Evolutionary conservation across 2,797 vertebrate genomes (phyloP).

Genomic region (Mormyrops boulengeri): DNA sequence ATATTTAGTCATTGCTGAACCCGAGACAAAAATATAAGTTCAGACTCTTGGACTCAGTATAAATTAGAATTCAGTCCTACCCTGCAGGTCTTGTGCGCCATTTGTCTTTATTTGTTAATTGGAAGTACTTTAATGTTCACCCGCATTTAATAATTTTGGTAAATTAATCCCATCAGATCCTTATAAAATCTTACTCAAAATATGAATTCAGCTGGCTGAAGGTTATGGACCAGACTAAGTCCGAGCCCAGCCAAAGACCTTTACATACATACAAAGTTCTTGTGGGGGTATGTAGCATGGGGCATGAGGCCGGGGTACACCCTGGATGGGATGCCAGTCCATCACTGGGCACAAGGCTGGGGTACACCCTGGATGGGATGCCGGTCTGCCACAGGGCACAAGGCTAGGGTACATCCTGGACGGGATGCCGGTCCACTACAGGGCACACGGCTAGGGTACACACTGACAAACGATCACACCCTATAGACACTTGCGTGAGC

Average conservation of each 20-base stretch:
- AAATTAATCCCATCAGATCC: not conserved
- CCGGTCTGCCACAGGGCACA: no score
- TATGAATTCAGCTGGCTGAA: not conserved
- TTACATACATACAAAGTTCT: not conserved
- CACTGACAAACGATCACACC: not conserved
- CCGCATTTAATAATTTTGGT: not conserved
- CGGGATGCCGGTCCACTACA: no score
- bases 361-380: no score
- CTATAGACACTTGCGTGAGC: no score
- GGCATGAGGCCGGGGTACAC: not conserved
- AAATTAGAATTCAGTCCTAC: not conserved
- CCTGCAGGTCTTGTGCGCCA: not conserved
- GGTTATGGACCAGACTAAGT: not conserved
- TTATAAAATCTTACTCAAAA: not conserved
- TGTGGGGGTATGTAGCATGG: not conserved
- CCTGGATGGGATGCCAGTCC: not conserved
- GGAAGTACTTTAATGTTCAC: not conserved
- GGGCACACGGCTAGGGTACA: no score
- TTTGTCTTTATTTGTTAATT: not conserved
- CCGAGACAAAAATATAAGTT: not conserved
- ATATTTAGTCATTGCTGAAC: not conserved
- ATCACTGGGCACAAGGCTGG: no score
- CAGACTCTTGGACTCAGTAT: not conserved
- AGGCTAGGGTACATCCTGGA: no score
- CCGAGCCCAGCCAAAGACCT: not conserved